Evolutionary conservation across 2,888 invertebrate genomes (phyloP).

Genomic region (Tinea pellionella): DNA sequence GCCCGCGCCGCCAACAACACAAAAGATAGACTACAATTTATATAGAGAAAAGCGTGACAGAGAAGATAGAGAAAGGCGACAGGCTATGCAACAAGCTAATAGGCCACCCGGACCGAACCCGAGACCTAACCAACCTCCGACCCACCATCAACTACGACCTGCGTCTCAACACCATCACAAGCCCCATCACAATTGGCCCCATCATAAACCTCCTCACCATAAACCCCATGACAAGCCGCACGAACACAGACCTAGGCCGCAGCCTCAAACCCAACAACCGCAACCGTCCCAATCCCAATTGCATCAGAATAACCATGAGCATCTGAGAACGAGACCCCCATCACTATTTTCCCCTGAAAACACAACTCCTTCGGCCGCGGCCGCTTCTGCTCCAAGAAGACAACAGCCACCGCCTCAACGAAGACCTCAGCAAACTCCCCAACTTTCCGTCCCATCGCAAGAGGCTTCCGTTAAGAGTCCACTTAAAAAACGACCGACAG

Average conservation of each 20-base stretch:
- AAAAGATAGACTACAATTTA: conserved; percentile 69
- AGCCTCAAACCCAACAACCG: conserved; percentile 27
- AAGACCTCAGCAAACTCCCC: not conserved
- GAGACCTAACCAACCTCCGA: conserved; percentile 27
- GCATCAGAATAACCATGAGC: conserved; percentile 23
- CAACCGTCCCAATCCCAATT: conserved; percentile 28
- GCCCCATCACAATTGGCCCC: conserved; percentile 42
- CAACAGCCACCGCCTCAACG: not conserved
- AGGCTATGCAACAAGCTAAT: conserved; percentile 31
- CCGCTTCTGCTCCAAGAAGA: conserved; percentile 29
- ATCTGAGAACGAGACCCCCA: conserved; percentile 58
- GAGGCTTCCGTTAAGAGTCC: conserved; percentile 22
- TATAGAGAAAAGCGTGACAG: conserved; percentile 75
- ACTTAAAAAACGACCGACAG: conserved; percentile 40
- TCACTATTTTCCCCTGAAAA: conserved; percentile 77
- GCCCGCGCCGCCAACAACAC: conserved; percentile 47
- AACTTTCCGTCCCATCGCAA: not conserved
- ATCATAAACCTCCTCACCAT: conserved; percentile 24
- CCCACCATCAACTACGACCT: conserved; percentile 26
- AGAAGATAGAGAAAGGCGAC: conserved; percentile 63
- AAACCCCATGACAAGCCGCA: conserved; percentile 30
- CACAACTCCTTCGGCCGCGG: conserved; percentile 56
- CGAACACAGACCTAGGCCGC: conserved; percentile 30
- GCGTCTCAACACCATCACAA: conserved; percentile 38
- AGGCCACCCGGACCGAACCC: conserved; percentile 29